These are phyloP conservation scores for Cacajao melanocephalus DNA, from an alignment of 2,797 vertebrate species.

Conservation along the genomic window DNA sequence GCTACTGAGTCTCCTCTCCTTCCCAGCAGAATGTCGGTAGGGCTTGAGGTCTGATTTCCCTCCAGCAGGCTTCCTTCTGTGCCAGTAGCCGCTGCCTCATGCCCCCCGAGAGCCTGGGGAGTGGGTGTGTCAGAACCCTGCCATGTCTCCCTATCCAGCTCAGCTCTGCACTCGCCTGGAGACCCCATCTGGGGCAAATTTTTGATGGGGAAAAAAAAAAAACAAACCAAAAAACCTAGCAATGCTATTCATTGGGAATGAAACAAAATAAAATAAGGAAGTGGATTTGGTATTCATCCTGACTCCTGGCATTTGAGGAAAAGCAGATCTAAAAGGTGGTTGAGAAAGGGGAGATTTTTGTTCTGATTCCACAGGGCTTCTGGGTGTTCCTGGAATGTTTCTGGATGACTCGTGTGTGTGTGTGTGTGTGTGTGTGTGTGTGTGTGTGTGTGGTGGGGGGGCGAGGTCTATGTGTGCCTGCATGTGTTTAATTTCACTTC, in stretches of 20 bases:
- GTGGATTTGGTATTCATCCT: constrained; percentile 11
- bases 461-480: neutral
- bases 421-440: no score
- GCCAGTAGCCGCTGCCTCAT: neutral
- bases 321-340: neutral
- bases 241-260: neutral
- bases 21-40: neutral
- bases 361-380: neutral
- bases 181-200: neutral
- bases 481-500: neutral
- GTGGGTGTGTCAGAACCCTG: neutral
- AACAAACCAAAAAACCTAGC: neutral
- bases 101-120: neutral
- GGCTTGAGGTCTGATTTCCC: neutral
- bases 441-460: neutral
- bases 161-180: neutral
- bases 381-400: neutral
- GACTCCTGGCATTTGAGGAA: neutral
- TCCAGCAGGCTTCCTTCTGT: neutral
- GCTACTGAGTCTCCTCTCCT: neutral
- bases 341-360: neutral
- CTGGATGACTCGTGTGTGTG: neutral
- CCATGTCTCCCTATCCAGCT: neutral
- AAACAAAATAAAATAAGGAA: constrained; percentile 30
- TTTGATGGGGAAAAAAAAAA: neutral